Conservation (phyloP, 2,113 vertebrate genomes). For the Leptodactylus fuscus region DNA sequence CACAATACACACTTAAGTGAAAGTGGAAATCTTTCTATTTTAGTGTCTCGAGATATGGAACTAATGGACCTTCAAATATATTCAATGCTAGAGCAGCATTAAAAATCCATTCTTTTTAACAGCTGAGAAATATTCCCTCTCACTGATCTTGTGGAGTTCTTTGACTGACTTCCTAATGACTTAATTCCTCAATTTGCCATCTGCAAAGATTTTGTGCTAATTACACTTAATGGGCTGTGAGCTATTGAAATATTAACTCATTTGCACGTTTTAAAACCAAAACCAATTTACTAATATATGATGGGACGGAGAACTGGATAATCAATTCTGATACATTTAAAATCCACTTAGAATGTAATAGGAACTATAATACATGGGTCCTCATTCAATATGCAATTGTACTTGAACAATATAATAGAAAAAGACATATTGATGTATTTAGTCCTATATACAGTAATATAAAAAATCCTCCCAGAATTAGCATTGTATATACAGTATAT, state of each 20-base stretch:
- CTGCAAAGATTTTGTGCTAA: conserved; percentile 67
- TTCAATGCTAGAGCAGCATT: conserved; percentile 20
- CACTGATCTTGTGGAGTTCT: conserved; percentile 63
- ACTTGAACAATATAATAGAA: conserved; percentile 5
- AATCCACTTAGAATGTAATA: conserved; percentile 66
- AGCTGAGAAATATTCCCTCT: conserved; percentile 56
- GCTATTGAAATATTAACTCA: conserved; percentile 70
- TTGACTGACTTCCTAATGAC: conserved; percentile 69
- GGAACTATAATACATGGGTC: conserved; percentile 61
- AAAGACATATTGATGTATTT: background rate
- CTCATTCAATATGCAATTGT: conserved; percentile 53
- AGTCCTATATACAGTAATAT: too few relatives aligned
- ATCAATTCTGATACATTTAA: conserved; percentile 62
- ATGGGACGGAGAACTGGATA: conserved; percentile 64
- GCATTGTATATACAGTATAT: background rate
- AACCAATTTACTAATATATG: conserved; percentile 67
- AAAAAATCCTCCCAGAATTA: too few relatives aligned
- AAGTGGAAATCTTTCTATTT: conserved; percentile 21
- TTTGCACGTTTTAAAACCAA: conserved; percentile 64
- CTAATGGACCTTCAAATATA: conserved; percentile 48
- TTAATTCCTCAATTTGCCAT: conserved; percentile 70
- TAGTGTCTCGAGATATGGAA: background rate
- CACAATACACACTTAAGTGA: background rate
- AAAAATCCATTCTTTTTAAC: conserved; percentile 24
- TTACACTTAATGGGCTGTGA: conserved; percentile 70